These are phyloP conservation scores for Mus minutoides DNA, from an alignment of 2,797 vertebrate species.

Conservation along the genomic window DNA sequence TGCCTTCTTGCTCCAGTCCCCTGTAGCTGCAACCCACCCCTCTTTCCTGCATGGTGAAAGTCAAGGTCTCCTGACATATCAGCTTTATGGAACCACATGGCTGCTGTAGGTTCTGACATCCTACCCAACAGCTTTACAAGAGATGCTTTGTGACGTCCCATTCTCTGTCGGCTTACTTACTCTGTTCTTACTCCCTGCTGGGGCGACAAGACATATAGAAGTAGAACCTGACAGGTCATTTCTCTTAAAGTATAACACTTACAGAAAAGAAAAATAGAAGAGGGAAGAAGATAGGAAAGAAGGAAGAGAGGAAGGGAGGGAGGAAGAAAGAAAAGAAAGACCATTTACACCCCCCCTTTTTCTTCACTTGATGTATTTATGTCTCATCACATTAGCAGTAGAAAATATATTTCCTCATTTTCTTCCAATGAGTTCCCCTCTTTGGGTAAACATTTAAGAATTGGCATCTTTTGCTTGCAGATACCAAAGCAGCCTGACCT, in stretches of 20 bases:
- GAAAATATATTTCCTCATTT: background rate
- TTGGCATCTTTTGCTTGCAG: background rate
- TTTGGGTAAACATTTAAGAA: background rate
- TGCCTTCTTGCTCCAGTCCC: background rate
- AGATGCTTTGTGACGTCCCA: background rate
- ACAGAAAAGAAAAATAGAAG: background rate
- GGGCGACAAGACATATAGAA: background rate
- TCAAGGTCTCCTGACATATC: background rate
- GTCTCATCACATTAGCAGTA: background rate
- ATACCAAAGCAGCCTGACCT: background rate
- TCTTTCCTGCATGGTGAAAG: background rate
- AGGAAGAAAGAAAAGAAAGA: background rate
- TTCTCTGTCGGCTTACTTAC: background rate
- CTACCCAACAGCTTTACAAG: background rate
- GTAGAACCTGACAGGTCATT: background rate
- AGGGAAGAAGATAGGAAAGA: background rate
- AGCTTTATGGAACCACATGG: background rate
- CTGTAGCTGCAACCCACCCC: background rate
- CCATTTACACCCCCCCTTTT: background rate
- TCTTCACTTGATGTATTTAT: background rate
- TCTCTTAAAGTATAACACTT: background rate
- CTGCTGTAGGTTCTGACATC: background rate
- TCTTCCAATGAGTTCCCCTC: background rate
- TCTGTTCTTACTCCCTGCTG: background rate
- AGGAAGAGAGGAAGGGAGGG: fast-evolving